Evolutionary conservation across 2,888 invertebrate species (phyloP).

Genomic region (Digitonthophagus gazella): DNA sequence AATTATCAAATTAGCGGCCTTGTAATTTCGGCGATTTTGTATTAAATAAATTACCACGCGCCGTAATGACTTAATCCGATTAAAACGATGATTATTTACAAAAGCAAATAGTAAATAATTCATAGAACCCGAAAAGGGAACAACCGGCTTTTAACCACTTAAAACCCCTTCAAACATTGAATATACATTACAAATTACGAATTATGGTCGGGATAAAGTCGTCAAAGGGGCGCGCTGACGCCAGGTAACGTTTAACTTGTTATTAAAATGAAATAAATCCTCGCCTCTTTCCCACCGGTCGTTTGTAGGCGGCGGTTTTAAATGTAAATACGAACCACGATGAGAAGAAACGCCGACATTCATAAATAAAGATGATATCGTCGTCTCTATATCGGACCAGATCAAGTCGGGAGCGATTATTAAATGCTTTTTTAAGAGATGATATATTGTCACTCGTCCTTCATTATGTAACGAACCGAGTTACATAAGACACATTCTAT

Average conservation of each 20-base stretch:
- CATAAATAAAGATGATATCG: slow-evolving; percentile 28
- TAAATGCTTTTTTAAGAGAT: background rate
- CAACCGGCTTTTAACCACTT: background rate
- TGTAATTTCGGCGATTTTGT: background rate
- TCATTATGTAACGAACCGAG: background rate
- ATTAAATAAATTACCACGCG: background rate
- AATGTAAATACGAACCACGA: slow-evolving; percentile 23
- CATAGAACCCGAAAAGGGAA: background rate
- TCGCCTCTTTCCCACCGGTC: slow-evolving; percentile 15
- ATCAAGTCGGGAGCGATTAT: too few species aligned
- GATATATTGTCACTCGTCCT: background rate
- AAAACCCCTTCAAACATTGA: slow-evolving; percentile 6
- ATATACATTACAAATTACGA: slow-evolving; percentile 12
- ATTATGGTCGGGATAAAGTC: slow-evolving; percentile 23
- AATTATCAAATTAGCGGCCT: background rate
- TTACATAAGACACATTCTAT: background rate
- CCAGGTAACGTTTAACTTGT: slow-evolving; percentile 28
- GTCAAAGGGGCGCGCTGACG: slow-evolving; percentile 18
- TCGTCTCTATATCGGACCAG: background rate
- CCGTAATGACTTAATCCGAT: background rate
- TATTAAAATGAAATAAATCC: slow-evolving; percentile 28
- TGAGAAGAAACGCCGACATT: slow-evolving; percentile 11
- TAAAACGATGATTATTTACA: background rate
- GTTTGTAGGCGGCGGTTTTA: slow-evolving; percentile 23
- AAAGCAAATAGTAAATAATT: background rate